Conservation (phyloP, 2,888 invertebrate genomes). For the Sturmia bella region DNA sequence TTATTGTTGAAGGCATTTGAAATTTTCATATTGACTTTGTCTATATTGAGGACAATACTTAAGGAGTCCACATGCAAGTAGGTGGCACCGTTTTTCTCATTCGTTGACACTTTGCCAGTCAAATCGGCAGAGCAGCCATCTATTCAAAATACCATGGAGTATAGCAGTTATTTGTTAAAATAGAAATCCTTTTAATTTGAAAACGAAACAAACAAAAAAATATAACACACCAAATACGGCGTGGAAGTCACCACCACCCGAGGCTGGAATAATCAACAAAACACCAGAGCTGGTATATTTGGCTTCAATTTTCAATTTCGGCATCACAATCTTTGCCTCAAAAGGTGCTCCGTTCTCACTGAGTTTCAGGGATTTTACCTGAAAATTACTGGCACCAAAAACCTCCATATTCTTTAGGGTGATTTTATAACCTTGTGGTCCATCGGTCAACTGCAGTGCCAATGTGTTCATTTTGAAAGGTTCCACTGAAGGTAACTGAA, state of each 20-base stretch:
- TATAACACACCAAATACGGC: slow-evolving; percentile 83
- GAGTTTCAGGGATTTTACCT: slow-evolving; percentile 84
- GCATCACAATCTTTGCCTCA: slow-evolving; percentile 85
- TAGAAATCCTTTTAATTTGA: too few species aligned
- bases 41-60: slow-evolving; percentile 84
- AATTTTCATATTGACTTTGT: slow-evolving; percentile 85
- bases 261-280: slow-evolving; percentile 87
- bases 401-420: slow-evolving; percentile 84
- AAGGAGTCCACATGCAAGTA: slow-evolving; percentile 86
- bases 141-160: slow-evolving; percentile 77
- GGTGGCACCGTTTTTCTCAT: slow-evolving; percentile 82
- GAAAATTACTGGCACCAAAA: slow-evolving; percentile 85
- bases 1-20: slow-evolving; percentile 87
- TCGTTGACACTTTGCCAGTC: slow-evolving; percentile 84
- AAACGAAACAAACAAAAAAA: neutral
- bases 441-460: slow-evolving; percentile 84
- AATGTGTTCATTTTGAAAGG: slow-evolving; percentile 86
- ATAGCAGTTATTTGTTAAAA: too few species aligned
- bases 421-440: slow-evolving; percentile 84
- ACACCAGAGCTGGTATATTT: slow-evolving; percentile 87
- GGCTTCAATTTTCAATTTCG: slow-evolving; percentile 85
- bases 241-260: slow-evolving; percentile 87
- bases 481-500: slow-evolving; percentile 85
- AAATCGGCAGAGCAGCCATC: slow-evolving; percentile 85
- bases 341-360: slow-evolving; percentile 86